These are phyloP conservation scores for Salvelinus alpinus DNA, from an alignment of 2,113 vertebrate genomes.

Conservation along the genomic window DNA sequence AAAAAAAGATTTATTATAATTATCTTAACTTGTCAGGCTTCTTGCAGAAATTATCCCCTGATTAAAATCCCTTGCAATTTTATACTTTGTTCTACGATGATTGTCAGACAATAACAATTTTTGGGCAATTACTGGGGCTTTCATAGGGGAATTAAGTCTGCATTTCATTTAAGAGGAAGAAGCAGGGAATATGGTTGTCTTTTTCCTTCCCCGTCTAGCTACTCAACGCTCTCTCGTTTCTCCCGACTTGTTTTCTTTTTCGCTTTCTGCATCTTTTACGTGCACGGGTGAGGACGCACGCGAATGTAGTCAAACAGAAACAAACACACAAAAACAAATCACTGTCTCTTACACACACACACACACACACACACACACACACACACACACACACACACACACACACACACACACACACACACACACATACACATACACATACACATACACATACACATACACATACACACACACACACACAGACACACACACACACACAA, in stretches of 20 bases:
- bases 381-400: background rate
- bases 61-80: slow-evolving; percentile 71
- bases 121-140: slow-evolving; percentile 72
- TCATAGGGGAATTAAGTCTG: slow-evolving; percentile 71
- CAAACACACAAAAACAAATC: too few relatives aligned
- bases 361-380: background rate
- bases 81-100: slow-evolving; percentile 69
- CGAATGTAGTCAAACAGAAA: too few relatives aligned
- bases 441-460: too few relatives aligned
- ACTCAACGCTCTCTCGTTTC: slow-evolving; percentile 2
- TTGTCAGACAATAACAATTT: slow-evolving; percentile 76
- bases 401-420: background rate
- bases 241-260: background rate
- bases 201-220: slow-evolving; percentile 40
- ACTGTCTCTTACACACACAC: too few relatives aligned
- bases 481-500: slow-evolving; percentile 8
- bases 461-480: background rate
- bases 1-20: slow-evolving; percentile 56
- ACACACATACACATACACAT: slow-evolving; percentile 11
- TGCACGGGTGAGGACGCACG: too few relatives aligned
- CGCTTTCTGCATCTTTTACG: too few relatives aligned
- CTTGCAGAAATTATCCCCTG: slow-evolving; percentile 51
- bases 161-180: slow-evolving; percentile 68
- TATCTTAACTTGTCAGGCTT: slow-evolving; percentile 68
- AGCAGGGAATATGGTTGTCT: slow-evolving; percentile 65